Evolutionary conservation across 2,888 invertebrate genomes (phyloP).

Genomic region (Gibbula magus): DNA sequence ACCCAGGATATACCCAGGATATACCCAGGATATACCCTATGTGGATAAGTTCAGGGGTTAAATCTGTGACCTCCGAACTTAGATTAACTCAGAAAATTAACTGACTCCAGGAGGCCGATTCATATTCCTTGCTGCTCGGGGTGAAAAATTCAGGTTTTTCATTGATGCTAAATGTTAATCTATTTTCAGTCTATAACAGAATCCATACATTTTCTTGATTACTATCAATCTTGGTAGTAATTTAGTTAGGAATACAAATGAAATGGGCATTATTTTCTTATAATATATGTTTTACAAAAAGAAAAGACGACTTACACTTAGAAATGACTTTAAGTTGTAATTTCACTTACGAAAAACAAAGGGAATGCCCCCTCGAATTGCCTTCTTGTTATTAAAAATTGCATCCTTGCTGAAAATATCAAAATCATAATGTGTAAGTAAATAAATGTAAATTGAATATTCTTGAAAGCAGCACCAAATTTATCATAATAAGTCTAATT

Average conservation of each 20-base stretch:
- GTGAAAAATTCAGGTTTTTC: too few species aligned
- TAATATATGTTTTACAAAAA: not conserved
- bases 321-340: not conserved
- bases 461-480: not conserved
- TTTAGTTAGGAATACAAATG: not conserved
- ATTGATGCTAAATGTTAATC: too few species aligned
- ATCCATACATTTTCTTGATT: not conserved
- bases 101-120: too few species aligned
- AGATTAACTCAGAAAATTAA: too few species aligned
- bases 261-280: not conserved
- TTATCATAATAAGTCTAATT: too few species aligned
- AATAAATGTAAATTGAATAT: not conserved
- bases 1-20: too few species aligned
- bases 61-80: too few species aligned
- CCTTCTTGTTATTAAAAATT: constrained; percentile 95
- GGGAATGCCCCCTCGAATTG: constrained; percentile 96
- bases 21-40: too few species aligned
- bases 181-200: too few species aligned
- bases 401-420: constrained; percentile 83
- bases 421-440: not conserved
- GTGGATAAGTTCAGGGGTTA: too few species aligned
- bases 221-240: not conserved
- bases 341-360: constrained; percentile 94
- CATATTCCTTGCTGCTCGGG: too few species aligned
- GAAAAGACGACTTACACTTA: not conserved